Conservation (phyloP, 2,113 vertebrate genomes). For the Cynopterus brachyotis region DNA sequence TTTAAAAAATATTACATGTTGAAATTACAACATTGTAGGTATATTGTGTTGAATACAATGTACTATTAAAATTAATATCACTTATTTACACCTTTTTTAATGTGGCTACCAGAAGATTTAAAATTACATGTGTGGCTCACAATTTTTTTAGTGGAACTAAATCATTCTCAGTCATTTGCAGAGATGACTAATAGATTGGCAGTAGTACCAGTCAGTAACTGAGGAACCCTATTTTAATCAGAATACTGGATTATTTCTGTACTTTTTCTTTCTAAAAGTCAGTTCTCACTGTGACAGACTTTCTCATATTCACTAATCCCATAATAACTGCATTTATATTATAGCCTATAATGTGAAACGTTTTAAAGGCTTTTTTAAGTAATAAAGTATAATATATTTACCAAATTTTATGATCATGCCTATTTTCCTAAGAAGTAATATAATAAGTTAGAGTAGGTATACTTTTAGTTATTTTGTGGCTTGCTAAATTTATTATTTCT, state of each 20-base stretch:
- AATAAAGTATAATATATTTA: background rate
- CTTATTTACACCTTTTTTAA: background rate
- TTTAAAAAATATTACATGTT: background rate
- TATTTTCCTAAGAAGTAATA: background rate
- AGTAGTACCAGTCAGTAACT: background rate
- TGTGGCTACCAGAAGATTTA: background rate
- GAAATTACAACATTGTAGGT: background rate
- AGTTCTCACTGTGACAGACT: background rate
- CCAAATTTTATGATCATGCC: background rate
- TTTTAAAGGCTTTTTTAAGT: slow-evolving; percentile 19
- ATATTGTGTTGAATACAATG: background rate
- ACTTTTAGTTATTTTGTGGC: background rate
- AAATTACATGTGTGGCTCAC: background rate
- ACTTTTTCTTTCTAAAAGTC: background rate
- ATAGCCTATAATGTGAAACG: background rate
- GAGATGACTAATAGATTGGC: background rate
- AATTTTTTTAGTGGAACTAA: background rate
- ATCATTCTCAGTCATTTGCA: background rate
- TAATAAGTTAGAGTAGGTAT: background rate
- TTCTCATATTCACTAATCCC: background rate
- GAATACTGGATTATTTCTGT: background rate
- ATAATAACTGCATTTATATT: background rate
- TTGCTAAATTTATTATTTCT: slow-evolving; percentile 17
- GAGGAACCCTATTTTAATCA: background rate
- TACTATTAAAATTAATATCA: slow-evolving; percentile 23